A percentile compares a stretch with the other conserved stretches of the same genome.
Conservation (phyloP, 2,797 vertebrate genomes). For the Silurus aristotelis region DNA sequence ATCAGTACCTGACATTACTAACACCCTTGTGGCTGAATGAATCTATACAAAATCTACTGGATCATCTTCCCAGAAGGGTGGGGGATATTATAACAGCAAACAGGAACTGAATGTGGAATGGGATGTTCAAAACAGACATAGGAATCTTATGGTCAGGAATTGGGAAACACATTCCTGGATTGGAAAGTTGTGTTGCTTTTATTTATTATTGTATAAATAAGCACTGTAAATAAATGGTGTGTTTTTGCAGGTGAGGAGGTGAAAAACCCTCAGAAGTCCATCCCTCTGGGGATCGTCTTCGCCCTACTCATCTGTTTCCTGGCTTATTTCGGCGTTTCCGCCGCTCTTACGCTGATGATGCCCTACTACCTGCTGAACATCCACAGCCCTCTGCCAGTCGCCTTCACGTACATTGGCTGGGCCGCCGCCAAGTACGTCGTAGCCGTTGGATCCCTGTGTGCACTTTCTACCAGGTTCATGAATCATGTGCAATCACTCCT, state of each 20-base stretch:
- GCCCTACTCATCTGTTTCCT: constrained; percentile 87
- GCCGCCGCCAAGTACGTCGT: constrained; percentile 77
- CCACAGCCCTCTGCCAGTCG: constrained; percentile 79
- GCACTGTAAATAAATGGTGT: neutral
- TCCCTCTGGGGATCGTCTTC: constrained; percentile 80
- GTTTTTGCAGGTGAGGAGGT: constrained; percentile 83
- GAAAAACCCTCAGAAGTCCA: constrained; percentile 82
- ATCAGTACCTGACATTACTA: too few species aligned
- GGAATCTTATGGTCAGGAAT: too few species aligned
- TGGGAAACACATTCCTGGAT: too few species aligned
- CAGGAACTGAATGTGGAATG: too few species aligned
- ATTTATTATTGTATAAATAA: neutral
- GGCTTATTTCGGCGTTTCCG: constrained; percentile 84
- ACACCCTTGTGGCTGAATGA: too few species aligned
- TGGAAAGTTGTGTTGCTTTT: too few species aligned
- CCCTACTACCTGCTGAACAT: constrained; percentile 81
- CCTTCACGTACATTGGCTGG: constrained; percentile 83
- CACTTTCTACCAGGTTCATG: constrained; percentile 82
- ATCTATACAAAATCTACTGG: too few species aligned
- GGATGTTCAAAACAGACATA: too few species aligned
- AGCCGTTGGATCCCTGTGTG: constrained; percentile 84
- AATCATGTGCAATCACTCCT: constrained; percentile 5
- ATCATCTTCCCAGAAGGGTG: too few species aligned
- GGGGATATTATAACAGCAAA: too few species aligned
- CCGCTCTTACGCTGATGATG: constrained; percentile 87